A percentile compares a stretch with the other conserved stretches of the same genome.
Evolutionary conservation across 2,113 vertebrate species (phyloP).

Genomic region (Tangachromis dhanisi): DNA sequence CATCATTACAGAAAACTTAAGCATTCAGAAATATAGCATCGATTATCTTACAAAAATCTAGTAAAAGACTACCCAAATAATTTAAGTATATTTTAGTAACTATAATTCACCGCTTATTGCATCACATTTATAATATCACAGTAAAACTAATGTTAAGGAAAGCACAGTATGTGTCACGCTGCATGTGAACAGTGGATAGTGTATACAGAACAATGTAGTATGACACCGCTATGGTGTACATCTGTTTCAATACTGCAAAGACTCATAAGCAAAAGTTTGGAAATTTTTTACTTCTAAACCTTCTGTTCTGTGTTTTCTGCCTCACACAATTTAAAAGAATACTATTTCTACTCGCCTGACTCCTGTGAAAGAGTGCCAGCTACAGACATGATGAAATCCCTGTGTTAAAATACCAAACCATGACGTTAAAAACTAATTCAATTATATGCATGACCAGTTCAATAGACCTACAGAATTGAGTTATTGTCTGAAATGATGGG

Average conservation of each 20-base stretch:
- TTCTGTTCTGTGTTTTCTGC: slow-evolving; percentile 2
- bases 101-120: neutral
- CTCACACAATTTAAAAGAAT: slow-evolving; percentile 30
- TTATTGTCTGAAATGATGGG: slow-evolving; percentile 53
- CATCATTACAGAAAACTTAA: neutral
- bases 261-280: neutral
- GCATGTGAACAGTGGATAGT: neutral
- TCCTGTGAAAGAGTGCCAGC: slow-evolving; percentile 17
- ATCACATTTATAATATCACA: neutral
- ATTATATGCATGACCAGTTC: slow-evolving; percentile 65
- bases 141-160: neutral
- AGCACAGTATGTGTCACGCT: neutral
- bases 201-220: neutral
- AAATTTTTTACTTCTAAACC: neutral
- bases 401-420: slow-evolving; percentile 46
- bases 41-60: neutral
- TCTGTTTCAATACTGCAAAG: neutral
- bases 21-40: neutral
- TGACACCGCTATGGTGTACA: neutral
- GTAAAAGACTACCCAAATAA: neutral
- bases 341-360: slow-evolving; percentile 25
- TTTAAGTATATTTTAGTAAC: neutral
- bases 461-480: slow-evolving; percentile 54
- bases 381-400: slow-evolving; percentile 43
- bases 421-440: slow-evolving; percentile 59